Evolutionary conservation across 2,797 vertebrate genomes (phyloP).

Genomic region (Fundulus diaphanus): DNA sequence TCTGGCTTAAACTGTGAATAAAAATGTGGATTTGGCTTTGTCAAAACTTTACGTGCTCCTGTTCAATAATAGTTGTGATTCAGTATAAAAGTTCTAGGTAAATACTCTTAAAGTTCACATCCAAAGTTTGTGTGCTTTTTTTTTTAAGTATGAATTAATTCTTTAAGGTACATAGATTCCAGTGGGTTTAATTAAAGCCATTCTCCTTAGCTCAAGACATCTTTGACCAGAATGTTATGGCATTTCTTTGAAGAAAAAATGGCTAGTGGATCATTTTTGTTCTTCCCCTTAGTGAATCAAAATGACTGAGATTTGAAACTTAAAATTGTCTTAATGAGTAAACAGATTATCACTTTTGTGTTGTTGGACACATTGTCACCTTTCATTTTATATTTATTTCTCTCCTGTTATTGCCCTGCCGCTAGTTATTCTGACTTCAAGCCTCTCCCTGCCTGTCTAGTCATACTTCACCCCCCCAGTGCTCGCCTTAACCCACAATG

Average conservation of each 20-base stretch:
- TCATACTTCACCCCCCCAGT: conserved; percentile 16
- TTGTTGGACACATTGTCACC: conserved; percentile 50
- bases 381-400: conserved; percentile 35
- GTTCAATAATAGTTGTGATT: neutral
- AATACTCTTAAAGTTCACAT: too few species aligned
- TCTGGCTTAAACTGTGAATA: too few species aligned
- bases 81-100: too few species aligned
- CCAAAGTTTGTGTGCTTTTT: too few species aligned
- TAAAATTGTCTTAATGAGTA: conserved; percentile 41
- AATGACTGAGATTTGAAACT: conserved; percentile 30
- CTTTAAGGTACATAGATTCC: too few species aligned
- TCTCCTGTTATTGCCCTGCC: conserved; percentile 30
- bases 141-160: too few species aligned
- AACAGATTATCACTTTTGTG: conserved; percentile 37
- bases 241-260: too few species aligned
- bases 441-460: conserved; percentile 32
- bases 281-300: neutral
- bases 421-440: conserved; percentile 48
- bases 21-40: too few species aligned
- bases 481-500: conserved; percentile 56
- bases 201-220: too few species aligned
- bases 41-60: too few species aligned
- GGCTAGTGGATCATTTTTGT: neutral
- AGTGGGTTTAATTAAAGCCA: too few species aligned
- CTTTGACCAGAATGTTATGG: too few species aligned